phyloP scores from a whole-genome alignment of 1,140 invertebrate species.

The Berghia stephanieae region DNA sequence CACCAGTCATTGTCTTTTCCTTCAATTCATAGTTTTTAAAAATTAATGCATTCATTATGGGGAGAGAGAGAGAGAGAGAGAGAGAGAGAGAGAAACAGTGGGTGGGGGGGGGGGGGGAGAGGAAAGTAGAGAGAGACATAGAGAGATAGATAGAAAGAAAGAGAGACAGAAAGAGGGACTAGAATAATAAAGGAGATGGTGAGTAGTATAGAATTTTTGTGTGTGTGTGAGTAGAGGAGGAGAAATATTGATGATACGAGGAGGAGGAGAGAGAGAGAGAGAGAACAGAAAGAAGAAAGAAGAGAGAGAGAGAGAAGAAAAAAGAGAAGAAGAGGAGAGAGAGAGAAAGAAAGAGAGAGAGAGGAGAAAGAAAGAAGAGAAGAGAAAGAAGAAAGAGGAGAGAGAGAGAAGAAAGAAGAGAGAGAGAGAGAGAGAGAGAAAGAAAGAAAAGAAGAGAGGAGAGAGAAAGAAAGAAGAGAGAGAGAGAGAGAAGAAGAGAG shows the following conservation, averaged over 20 bases:
- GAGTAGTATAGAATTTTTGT: not conserved
- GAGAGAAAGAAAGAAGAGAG: not conserved
- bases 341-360: not conserved
- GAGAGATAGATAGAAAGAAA: not conserved
- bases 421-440: not conserved
- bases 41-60: too few relatives aligned
- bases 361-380: not conserved
- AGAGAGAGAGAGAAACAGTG: not conserved
- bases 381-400: not conserved
- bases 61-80: not conserved
- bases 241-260: not conserved
- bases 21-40: too few relatives aligned
- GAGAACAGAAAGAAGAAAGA: not conserved
- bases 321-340: not conserved
- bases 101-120: not conserved
- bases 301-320: slow-evolving; percentile 11
- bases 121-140: not conserved
- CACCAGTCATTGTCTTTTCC: too few relatives aligned
- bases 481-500: not conserved
- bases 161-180: not conserved
- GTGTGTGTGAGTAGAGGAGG: not conserved
- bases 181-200: not conserved
- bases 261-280: not conserved
- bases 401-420: not conserved
- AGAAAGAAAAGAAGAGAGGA: too few relatives aligned